A percentile compares a stretch with the other conserved stretches of the same genome.
Conservation (phyloP, 2,113 vertebrate species). For the Noturus placidus region DNA sequence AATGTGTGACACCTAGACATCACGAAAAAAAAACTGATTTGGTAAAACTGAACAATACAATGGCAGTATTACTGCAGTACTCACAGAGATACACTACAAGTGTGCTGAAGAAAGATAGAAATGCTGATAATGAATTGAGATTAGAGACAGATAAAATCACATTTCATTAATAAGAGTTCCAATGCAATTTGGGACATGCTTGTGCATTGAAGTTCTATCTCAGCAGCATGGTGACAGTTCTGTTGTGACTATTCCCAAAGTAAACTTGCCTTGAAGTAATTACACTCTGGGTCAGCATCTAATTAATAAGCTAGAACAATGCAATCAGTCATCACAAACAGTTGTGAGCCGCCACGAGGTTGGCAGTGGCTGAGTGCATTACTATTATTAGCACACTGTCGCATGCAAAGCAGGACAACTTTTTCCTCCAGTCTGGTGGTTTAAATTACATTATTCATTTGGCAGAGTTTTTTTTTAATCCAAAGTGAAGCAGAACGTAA, state of each 20-base stretch:
- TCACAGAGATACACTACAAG: background rate
- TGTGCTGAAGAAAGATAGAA: background rate
- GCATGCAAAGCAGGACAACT: background rate
- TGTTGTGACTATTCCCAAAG: conserved; percentile 45
- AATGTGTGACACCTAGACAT: background rate
- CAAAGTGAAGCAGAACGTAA: conserved; percentile 1
- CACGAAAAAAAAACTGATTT: background rate
- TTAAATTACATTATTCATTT: background rate
- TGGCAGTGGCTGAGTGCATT: conserved; percentile 11
- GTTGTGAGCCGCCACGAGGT: conserved; percentile 6
- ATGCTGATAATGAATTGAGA: background rate
- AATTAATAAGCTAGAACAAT: conserved; percentile 54
- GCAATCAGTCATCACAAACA: conserved; percentile 49
- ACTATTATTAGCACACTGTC: conserved; percentile 12
- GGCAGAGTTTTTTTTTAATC: background rate
- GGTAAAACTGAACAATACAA: background rate
- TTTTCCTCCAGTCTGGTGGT: background rate
- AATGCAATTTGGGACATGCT: conserved; percentile 18
- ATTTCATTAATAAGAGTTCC: conserved; percentile 32
- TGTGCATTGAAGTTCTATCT: conserved; percentile 33
- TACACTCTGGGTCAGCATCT: conserved; percentile 50
- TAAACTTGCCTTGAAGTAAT: conserved; percentile 51
- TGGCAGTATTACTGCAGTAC: background rate
- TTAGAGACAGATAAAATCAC: background rate
- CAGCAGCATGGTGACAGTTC: conserved; percentile 10